phyloP scores from a whole-genome alignment of 1,140 invertebrate species.

The Linepithema humile region DNA sequence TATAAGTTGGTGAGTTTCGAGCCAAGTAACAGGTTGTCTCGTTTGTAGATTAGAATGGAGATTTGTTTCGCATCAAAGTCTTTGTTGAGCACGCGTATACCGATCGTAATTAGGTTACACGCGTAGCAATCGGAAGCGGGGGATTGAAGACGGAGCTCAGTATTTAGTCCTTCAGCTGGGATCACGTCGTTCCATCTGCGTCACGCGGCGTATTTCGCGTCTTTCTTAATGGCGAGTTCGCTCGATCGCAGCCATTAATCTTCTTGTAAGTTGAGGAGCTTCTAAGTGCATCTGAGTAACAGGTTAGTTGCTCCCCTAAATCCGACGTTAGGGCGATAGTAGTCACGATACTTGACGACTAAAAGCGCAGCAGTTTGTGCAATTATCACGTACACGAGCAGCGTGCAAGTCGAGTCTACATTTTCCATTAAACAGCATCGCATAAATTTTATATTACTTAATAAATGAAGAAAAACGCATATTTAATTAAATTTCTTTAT shows the following conservation, averaged over 20 bases:
- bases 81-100: background rate
- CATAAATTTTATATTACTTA: background rate
- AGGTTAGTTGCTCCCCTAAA: slow-evolving; percentile 19
- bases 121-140: background rate
- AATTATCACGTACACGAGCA: background rate
- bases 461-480: background rate
- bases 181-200: background rate
- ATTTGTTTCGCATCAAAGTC: slow-evolving; percentile 37
- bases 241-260: background rate
- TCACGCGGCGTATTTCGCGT: background rate
- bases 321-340: background rate
- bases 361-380: background rate
- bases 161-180: background rate
- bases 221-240: slow-evolving; percentile 5
- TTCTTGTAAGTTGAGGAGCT: background rate
- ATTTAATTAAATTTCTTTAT: slow-evolving; percentile 1
- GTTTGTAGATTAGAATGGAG: slow-evolving; percentile 32
- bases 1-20: slow-evolving; percentile 25
- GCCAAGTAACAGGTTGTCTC: slow-evolving; percentile 51
- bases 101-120: slow-evolving; percentile 47
- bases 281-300: slow-evolving; percentile 4
- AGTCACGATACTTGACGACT: background rate
- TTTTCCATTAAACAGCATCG: background rate
- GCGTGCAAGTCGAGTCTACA: background rate
- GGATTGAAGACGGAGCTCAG: background rate